phyloP scores from a whole-genome alignment of 2,888 invertebrate species.

The Pediacus dermestoides region DNA sequence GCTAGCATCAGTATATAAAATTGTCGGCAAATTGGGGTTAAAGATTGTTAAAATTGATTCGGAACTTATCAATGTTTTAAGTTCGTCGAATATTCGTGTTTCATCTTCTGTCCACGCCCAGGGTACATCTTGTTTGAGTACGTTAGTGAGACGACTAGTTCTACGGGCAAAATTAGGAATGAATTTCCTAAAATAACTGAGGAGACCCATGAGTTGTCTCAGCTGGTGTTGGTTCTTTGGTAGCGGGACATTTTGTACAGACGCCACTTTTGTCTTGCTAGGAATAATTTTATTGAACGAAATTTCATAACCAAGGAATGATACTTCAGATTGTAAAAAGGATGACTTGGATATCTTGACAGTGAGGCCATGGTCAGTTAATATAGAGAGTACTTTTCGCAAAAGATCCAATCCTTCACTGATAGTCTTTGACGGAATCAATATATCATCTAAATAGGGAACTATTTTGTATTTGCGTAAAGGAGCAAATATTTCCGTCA shows the following conservation, averaged over 20 bases:
- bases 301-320: conserved; percentile 7
- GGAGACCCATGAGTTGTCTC: conserved; percentile 16
- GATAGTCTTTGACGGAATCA: conserved; percentile 16
- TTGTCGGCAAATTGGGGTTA: not conserved
- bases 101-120: conserved; percentile 6
- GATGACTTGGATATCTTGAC: conserved; percentile 1
- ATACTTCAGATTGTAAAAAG: not conserved
- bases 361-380: conserved; percentile 1
- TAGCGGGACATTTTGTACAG: conserved; percentile 13
- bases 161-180: no score
- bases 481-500: conserved; percentile 15
- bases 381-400: not conserved
- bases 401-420: conserved; percentile 10
- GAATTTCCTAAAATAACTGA: no score
- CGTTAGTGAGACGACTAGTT: conserved; percentile 1
- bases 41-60: conserved; percentile 5
- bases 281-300: not conserved
- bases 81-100: not conserved
- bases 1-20: conserved; percentile 5
- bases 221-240: conserved; percentile 14
- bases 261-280: no score
- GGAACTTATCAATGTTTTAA: not conserved
- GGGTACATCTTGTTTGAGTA: conserved; percentile 1
- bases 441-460: conserved; percentile 14
- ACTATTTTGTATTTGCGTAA: conserved; percentile 6